phyloP scores from a whole-genome alignment of 2,888 invertebrate species.

The Selenia dentaria region DNA sequence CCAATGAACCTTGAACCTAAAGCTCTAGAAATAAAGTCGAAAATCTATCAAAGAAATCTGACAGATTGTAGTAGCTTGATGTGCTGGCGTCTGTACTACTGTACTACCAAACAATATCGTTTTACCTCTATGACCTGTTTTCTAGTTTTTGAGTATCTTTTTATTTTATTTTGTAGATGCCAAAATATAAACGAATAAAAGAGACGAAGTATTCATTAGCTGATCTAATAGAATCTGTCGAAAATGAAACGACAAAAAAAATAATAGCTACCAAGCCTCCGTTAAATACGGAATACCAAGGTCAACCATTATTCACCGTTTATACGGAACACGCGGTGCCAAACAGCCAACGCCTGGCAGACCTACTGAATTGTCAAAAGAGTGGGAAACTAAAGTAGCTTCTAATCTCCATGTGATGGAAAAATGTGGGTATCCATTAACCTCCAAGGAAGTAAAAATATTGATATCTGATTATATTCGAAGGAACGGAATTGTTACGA shows the following conservation, averaged over 20 bases:
- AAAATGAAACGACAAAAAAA: no score
- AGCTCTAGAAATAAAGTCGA: no score
- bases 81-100: no score
- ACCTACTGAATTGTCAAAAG: slow-evolving; percentile 18
- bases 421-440: slow-evolving; percentile 21
- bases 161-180: no score
- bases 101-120: no score
- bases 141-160: no score
- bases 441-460: no score
- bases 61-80: no score
- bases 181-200: not conserved
- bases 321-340: slow-evolving; percentile 26
- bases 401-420: slow-evolving; percentile 24
- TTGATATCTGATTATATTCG: slow-evolving; percentile 21
- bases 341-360: slow-evolving; percentile 23
- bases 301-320: slow-evolving; percentile 26
- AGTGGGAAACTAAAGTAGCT: slow-evolving; percentile 20
- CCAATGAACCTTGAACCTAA: no score
- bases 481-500: slow-evolving; percentile 37
- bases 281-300: slow-evolving; percentile 17
- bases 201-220: slow-evolving; percentile 7
- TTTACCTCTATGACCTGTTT: no score
- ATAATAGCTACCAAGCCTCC: not conserved
- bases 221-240: no score
- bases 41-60: no score